Conservation (phyloP, 2,888 invertebrate species). For the Aphrophora alni region DNA sequence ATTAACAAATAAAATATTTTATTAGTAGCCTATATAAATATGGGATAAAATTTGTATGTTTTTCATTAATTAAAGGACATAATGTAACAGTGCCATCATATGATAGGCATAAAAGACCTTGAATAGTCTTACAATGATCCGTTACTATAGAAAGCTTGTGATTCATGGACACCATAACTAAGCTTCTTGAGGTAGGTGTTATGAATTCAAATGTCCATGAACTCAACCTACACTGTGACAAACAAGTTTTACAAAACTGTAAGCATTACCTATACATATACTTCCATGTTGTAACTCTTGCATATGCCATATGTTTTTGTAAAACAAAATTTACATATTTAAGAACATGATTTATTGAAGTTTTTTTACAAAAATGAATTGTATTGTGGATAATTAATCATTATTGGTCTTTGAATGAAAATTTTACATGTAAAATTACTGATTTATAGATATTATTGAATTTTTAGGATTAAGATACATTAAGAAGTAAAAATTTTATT, state of each 20-base stretch:
- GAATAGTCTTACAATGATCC: not conserved
- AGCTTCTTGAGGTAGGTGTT: not conserved
- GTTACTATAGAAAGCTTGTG: not conserved
- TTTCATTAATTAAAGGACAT: no score
- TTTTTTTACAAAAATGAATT: not conserved
- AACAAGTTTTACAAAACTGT: not conserved
- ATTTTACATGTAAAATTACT: no score
- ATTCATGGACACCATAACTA: not conserved
- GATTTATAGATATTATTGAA: no score
- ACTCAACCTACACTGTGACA: not conserved
- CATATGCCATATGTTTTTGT: not conserved
- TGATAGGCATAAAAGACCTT: not conserved
- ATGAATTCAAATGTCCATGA: not conserved
- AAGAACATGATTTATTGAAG: not conserved
- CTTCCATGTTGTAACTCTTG: not conserved
- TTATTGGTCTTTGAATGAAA: not conserved
- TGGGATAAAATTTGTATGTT: no score
- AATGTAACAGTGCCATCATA: no score
- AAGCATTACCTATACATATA: not conserved
- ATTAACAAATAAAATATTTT: no score
- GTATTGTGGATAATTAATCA: not conserved
- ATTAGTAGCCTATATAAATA: no score
- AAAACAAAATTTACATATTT: not conserved
- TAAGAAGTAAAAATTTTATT: no score
- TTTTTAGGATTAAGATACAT: not conserved